Percentiles rank a stretch among this genome's conserved stretches.
Conservation (phyloP, 2,797 vertebrate species). For the Coracias cyanogaster region DNA sequence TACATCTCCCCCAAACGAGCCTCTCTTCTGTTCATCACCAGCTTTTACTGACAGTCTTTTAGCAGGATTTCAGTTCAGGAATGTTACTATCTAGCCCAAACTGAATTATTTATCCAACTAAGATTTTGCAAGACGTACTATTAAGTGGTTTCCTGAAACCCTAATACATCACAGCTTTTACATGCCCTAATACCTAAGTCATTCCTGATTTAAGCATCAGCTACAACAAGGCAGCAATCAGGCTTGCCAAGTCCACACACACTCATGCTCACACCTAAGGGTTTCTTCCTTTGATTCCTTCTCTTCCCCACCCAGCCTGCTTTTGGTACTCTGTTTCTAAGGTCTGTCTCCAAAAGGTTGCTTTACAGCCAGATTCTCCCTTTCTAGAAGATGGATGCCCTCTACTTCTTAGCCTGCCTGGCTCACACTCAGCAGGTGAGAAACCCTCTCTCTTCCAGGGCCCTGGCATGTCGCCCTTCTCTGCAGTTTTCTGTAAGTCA, state of each 20-base stretch:
- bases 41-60: constrained; percentile 38
- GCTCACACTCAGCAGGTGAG: neutral
- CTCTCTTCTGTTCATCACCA: constrained; percentile 34
- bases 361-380: neutral
- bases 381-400: neutral
- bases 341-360: neutral
- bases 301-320: neutral
- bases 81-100: constrained; percentile 29
- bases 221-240: neutral
- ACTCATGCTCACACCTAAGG: neutral
- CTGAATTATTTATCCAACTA: constrained; percentile 68
- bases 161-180: constrained; percentile 31
- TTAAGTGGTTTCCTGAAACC: constrained; percentile 47
- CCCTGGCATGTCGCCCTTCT: neutral
- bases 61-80: constrained; percentile 52
- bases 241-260: neutral
- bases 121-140: constrained; percentile 35
- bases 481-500: neutral
- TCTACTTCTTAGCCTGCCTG: neutral
- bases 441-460: neutral
- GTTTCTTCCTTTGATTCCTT: neutral
- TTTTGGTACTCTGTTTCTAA: neutral
- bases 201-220: constrained; percentile 1
- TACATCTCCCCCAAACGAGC: constrained; percentile 40
- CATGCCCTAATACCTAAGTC: neutral